Evolutionary conservation across 2,888 invertebrate species (phyloP).

Genomic region (Harpalus rubripes): DNA sequence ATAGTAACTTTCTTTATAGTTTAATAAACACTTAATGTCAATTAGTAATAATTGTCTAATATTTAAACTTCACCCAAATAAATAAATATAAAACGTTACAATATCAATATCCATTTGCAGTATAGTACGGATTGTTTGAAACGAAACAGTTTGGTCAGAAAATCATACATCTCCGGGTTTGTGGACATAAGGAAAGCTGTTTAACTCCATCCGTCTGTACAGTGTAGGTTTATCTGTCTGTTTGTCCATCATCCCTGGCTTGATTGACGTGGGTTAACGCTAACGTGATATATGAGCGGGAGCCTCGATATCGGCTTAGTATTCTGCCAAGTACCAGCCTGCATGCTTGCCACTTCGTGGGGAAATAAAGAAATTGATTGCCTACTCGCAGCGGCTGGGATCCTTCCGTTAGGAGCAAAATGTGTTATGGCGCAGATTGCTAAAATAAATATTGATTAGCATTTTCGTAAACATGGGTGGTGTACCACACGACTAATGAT

Average conservation of each 20-base stretch:
- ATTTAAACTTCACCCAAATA: too few relatives aligned
- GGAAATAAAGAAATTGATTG: constrained; percentile 58
- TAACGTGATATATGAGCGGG: constrained; percentile 57
- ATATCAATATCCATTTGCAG: neutral
- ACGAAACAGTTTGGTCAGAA: constrained; percentile 2
- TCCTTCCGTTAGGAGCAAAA: too few relatives aligned
- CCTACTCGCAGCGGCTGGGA: constrained; percentile 2
- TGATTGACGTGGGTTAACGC: constrained; percentile 60
- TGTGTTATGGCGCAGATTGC: constrained; percentile 19
- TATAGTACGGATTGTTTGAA: neutral
- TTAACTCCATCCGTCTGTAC: constrained; percentile 51
- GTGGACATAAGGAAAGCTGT: constrained; percentile 57
- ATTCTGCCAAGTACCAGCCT: constrained; percentile 43
- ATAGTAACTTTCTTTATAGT: too few relatives aligned
- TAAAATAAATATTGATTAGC: constrained; percentile 33
- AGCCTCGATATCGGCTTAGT: constrained; percentile 51
- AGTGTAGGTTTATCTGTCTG: constrained; percentile 56
- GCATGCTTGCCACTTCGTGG: constrained; percentile 45
- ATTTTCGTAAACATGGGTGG: neutral
- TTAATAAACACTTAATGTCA: too few relatives aligned
- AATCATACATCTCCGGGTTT: constrained; percentile 22
- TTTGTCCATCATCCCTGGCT: constrained; percentile 59
- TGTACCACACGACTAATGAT: too few relatives aligned
- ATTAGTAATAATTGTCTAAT: too few relatives aligned
- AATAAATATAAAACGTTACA: too few relatives aligned